Evolutionary conservation across 1,140 invertebrate genomes (phyloP), one percentile per base, ranked within the genome.

Genomic region (Pogonomyrmex barbatus): DNA sequence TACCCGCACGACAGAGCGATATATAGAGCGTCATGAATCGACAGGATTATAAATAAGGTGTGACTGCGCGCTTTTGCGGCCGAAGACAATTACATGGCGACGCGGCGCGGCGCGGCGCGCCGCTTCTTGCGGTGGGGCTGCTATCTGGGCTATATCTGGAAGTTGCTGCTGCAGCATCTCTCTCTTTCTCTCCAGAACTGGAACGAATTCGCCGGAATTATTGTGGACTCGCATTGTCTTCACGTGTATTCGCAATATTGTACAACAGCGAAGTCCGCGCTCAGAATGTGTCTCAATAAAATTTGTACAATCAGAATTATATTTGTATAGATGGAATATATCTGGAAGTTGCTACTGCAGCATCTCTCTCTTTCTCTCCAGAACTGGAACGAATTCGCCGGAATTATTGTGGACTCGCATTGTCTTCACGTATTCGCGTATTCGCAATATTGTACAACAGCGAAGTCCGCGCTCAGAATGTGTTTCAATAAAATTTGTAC

Each of bases 41-140:
- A 85, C 83, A 30, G 12, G 63, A 81, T 85, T 85, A 85, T 85
- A 67, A 79, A 85, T 85, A 79, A 78, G 71, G 45, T 68, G 63
- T 85, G 83, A 85, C 83, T 67, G 33, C 5, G 83, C 83, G 63
- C 75, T 85, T 85, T 79, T 85, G 45, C 30, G 17, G 33, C n/a
- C 30, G 12, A 54, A 56, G 75, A 60, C 79, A 70, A 83, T 62
- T 73, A 50, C 79, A 60, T 45, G 54, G 54, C 52, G 47, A n/a
- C 8, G 45, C 33, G 62, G 62, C 30, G 36, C 33, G 65, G 30
- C n/a, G 76, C 76, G 60, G 10, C 45, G 62, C 17, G 42, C 12
- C 30, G 52, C 45, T 83, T 75, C 54, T 83, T 83, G 36, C 54
- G 30, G 5, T 3, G 17, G 9, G 30, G 50, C 42, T 42, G 30